These are phyloP conservation scores for Ephestia elutella DNA, from an alignment of 1,140 invertebrate genomes.

Conservation along the genomic window DNA sequence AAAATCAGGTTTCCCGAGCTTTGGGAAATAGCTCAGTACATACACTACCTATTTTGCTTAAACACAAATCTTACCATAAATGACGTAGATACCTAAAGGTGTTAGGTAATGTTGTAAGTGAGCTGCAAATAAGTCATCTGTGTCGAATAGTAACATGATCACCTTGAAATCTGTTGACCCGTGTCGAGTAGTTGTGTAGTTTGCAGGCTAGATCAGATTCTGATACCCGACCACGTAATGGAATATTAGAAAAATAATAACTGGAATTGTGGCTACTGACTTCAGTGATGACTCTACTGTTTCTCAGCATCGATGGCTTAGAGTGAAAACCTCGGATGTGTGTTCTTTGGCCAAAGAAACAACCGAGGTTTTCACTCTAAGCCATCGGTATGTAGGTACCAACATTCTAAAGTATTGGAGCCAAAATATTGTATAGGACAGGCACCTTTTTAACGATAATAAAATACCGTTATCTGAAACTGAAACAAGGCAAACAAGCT, in stretches of 20 bases:
- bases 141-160: slow-evolving; percentile 34
- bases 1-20: too few relatives aligned
- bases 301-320: too few relatives aligned
- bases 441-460: background rate
- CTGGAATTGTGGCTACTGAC: too few relatives aligned
- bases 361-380: too few relatives aligned
- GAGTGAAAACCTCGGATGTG: too few relatives aligned
- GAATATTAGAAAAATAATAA: background rate
- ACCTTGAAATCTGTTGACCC: slow-evolving; percentile 47
- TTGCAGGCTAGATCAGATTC: background rate
- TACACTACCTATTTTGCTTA: too few relatives aligned
- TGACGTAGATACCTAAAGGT: background rate
- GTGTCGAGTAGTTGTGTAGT: slow-evolving; percentile 20
- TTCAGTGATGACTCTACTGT: too few relatives aligned
- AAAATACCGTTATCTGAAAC: slow-evolving; percentile 11
- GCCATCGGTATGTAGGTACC: background rate
- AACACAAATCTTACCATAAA: background rate
- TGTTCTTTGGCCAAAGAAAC: too few relatives aligned
- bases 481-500: background rate
- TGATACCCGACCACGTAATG: background rate
- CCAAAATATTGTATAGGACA: background rate
- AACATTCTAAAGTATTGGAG: background rate
- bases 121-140: slow-evolving; percentile 8
- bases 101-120: slow-evolving; percentile 8
- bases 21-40: too few relatives aligned